These are phyloP conservation scores for Tapirus terrestris DNA, from an alignment of 2,113 vertebrate genomes.

Conservation along the genomic window DNA sequence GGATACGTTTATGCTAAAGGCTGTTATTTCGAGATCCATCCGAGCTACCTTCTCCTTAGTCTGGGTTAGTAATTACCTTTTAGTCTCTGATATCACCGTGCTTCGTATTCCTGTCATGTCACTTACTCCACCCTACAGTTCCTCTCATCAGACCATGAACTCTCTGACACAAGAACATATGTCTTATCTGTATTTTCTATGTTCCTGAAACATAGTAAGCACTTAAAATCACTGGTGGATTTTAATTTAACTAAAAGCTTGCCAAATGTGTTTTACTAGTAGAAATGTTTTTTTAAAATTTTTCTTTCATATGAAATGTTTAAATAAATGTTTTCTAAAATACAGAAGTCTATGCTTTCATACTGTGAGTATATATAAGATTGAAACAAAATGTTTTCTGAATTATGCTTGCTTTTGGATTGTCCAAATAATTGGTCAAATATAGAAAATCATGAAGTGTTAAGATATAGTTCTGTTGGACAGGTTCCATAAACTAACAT, in stretches of 20 bases:
- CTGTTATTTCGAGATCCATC: background rate
- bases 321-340: background rate
- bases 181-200: background rate
- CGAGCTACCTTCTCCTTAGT: background rate
- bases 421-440: background rate
- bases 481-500: background rate
- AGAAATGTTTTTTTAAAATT: background rate
- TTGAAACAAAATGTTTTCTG: background rate
- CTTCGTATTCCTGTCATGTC: background rate
- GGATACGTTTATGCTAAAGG: background rate
- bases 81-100: background rate
- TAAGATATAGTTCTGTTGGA: background rate
- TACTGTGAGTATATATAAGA: background rate
- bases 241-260: background rate
- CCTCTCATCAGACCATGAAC: background rate
- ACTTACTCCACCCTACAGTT: background rate
- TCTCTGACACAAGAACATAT: background rate
- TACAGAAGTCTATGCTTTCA: background rate
- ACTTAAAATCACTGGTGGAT: background rate
- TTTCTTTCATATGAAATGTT: background rate
- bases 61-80: background rate
- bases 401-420: background rate
- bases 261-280: background rate
- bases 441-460: background rate
- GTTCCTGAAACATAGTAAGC: background rate